Evolutionary conservation across 2,797 vertebrate genomes (phyloP).

Genomic region (Echiichthys vipera): DNA sequence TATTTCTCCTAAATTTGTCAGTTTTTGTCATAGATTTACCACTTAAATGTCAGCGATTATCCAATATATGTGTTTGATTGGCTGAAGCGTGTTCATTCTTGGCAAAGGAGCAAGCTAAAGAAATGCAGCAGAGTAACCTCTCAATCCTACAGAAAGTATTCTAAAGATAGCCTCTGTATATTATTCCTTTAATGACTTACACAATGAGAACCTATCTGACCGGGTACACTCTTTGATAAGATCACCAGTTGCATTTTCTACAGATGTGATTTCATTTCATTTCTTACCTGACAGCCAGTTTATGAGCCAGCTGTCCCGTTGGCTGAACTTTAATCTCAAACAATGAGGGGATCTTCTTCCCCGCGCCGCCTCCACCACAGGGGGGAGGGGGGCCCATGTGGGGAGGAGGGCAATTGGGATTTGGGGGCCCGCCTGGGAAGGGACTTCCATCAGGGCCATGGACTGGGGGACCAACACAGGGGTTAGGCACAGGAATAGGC

Average conservation of each 20-base stretch:
- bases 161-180: not conserved
- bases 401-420: conserved; percentile 77
- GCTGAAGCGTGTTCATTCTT: not conserved
- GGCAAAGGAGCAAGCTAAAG: not conserved
- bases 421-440: conserved; percentile 77
- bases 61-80: too few relatives aligned
- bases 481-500: conserved; percentile 68
- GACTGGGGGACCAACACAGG: conserved; percentile 67
- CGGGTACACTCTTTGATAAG: not conserved
- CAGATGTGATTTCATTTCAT: not conserved
- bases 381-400: conserved; percentile 84
- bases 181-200: not conserved
- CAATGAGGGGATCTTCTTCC: conserved; percentile 93
- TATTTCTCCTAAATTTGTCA: too few relatives aligned
- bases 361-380: conserved; percentile 56
- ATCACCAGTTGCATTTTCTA: too few relatives aligned
- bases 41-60: too few relatives aligned
- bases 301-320: conserved; percentile 94
- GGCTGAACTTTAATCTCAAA: conserved; percentile 97
- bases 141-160: not conserved
- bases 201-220: not conserved
- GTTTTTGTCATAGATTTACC: too few relatives aligned
- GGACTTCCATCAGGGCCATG: conserved; percentile 74
- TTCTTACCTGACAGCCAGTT: conserved; percentile 92
- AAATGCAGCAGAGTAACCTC: not conserved